phyloP scores from a whole-genome alignment of 2,797 vertebrate genomes.

The Acestrorhynchus altus region DNA sequence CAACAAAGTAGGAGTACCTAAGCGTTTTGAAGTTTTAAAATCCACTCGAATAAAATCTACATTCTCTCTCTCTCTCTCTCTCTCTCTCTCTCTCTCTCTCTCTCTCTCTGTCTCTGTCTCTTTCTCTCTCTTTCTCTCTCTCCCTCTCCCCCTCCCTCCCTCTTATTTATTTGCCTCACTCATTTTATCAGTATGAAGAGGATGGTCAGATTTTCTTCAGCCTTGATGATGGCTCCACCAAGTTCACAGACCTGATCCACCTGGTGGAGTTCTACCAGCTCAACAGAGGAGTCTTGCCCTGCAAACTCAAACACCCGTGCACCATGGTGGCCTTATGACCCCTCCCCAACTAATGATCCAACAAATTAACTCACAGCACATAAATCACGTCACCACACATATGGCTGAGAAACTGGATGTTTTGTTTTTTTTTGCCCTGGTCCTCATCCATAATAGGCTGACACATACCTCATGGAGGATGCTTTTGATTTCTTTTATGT shows the following conservation, averaged over 20 bases:
- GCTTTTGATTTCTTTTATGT: conserved; percentile 16
- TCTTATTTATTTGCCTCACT: too few relatives aligned
- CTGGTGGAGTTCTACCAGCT: conserved; percentile 99
- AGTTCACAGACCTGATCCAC: conserved; percentile 97
- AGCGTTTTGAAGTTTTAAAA: too few relatives aligned
- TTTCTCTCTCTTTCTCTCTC: not conserved
- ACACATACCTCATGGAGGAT: conserved; percentile 16
- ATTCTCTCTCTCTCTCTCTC: not conserved
- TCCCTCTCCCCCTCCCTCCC: too few relatives aligned
- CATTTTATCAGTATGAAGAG: conserved; percentile 85
- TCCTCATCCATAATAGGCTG: conserved; percentile 31
- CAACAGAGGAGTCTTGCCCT: conserved; percentile 96
- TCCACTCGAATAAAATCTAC: not conserved
- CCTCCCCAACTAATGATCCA: conserved; percentile 36
- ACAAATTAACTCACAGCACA: not conserved
- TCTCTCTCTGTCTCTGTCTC: not conserved
- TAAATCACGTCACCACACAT: conserved; percentile 14
- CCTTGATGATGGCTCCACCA: conserved; percentile 96
- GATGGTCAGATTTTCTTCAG: conserved; percentile 97
- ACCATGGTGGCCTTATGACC: conserved; percentile 98
- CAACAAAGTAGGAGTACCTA: too few relatives aligned
- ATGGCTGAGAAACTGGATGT: conserved; percentile 41
- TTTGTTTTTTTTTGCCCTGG: not conserved
- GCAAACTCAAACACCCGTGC: conserved; percentile 98
- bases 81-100: not conserved